These are phyloP conservation scores for Dipodomys stephensi DNA, from an alignment of 2,113 vertebrate genomes.

Conservation along the genomic window DNA sequence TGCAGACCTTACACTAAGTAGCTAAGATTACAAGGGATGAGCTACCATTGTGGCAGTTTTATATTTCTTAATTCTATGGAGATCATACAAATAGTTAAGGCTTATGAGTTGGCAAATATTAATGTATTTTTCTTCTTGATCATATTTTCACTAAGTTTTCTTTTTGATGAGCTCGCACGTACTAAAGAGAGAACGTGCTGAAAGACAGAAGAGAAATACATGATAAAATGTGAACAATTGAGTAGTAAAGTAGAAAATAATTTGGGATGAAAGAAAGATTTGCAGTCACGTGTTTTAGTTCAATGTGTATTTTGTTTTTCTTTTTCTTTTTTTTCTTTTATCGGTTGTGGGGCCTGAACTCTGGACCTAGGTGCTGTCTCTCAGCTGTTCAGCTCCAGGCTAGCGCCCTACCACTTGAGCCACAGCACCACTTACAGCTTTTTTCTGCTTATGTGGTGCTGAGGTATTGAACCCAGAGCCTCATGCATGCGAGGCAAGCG, in stretches of 20 bases:
- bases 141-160: not conserved
- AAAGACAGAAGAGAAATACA: not conserved
- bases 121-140: constrained; percentile 1
- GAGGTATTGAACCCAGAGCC: no score
- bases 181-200: not conserved
- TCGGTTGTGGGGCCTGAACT: no score
- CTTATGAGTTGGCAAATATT: constrained; percentile 2
- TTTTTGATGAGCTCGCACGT: not conserved
- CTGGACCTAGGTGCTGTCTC: no score
- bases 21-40: no score
- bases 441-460: no score
- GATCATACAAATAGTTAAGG: not conserved
- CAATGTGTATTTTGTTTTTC: no score
- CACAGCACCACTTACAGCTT: no score
- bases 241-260: not conserved
- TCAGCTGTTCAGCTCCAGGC: no score
- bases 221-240: not conserved
- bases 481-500: no score
- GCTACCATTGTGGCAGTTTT: not conserved
- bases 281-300: not conserved
- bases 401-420: no score
- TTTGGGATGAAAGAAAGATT: not conserved
- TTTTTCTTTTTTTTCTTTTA: not conserved
- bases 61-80: not conserved
- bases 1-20: no score